phyloP scores from a whole-genome alignment of 2,888 invertebrate species.

The Harpalus rufipes region DNA sequence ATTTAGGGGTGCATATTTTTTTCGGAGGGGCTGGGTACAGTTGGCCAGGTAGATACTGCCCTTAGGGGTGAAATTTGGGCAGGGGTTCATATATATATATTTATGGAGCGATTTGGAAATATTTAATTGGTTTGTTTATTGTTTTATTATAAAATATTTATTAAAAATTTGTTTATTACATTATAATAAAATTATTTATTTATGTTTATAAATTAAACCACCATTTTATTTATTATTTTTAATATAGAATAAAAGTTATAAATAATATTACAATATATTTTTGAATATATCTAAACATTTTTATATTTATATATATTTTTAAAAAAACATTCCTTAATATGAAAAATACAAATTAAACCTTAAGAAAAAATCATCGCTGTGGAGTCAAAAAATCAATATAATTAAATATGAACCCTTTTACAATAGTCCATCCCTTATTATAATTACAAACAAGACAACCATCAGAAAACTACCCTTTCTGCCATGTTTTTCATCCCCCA shows the following conservation, averaged over 20 bases:
- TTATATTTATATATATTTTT: neutral
- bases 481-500: conserved; percentile 51
- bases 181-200: no score
- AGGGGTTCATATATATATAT: no score
- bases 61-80: no score
- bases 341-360: no score
- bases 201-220: no score
- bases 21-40: neutral
- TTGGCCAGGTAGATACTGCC: neutral
- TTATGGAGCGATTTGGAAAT: no score
- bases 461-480: conserved; percentile 48
- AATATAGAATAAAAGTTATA: no score
- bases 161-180: no score
- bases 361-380: neutral
- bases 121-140: neutral
- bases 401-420: conserved; percentile 41
- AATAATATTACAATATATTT: neutral
- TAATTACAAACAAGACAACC: conserved; percentile 58
- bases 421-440: conserved; percentile 48
- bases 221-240: no score
- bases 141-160: no score
- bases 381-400: conserved; percentile 33
- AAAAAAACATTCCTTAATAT: neutral
- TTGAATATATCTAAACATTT: neutral
- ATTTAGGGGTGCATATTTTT: no score